These are phyloP conservation scores for Diadegma fenestrale DNA, from an alignment of 2,888 invertebrate genomes.

Conservation along the genomic window DNA sequence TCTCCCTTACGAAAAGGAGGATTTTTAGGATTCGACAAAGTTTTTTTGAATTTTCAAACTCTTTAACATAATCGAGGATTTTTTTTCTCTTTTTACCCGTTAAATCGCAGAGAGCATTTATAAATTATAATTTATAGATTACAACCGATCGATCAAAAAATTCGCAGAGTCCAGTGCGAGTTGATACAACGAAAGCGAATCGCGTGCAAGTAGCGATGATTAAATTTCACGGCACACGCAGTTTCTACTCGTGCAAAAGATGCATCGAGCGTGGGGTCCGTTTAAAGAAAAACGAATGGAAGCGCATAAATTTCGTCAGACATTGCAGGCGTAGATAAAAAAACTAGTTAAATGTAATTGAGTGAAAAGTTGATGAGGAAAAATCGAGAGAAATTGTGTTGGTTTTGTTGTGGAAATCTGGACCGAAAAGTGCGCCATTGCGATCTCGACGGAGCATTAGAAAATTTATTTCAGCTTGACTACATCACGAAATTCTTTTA, in stretches of 20 bases:
- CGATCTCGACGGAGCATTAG: background rate
- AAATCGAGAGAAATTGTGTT: background rate
- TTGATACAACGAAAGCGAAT: slow-evolving; percentile 49
- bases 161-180: slow-evolving; percentile 43
- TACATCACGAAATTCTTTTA: slow-evolving; percentile 18
- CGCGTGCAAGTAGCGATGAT: slow-evolving; percentile 25
- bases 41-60: background rate
- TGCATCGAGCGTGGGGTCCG: background rate
- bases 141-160: background rate
- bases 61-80: background rate
- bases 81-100: background rate
- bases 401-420: too few relatives aligned
- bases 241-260: slow-evolving; percentile 27
- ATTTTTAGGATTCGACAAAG: background rate
- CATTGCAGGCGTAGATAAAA: background rate
- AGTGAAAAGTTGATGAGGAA: background rate
- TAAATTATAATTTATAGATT: slow-evolving; percentile 20
- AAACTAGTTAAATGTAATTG: background rate
- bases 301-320: slow-evolving; percentile 5
- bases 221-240: slow-evolving; percentile 32
- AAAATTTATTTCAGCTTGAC: slow-evolving; percentile 14
- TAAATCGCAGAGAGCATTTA: background rate
- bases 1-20: slow-evolving; percentile 25
- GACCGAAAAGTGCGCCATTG: background rate
- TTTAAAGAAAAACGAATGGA: slow-evolving; percentile 3